Percentiles rank a stretch among this genome's conserved stretches.
Conservation (phyloP, 1,140 invertebrate species). For the Drosophila trapezifrons region DNA sequence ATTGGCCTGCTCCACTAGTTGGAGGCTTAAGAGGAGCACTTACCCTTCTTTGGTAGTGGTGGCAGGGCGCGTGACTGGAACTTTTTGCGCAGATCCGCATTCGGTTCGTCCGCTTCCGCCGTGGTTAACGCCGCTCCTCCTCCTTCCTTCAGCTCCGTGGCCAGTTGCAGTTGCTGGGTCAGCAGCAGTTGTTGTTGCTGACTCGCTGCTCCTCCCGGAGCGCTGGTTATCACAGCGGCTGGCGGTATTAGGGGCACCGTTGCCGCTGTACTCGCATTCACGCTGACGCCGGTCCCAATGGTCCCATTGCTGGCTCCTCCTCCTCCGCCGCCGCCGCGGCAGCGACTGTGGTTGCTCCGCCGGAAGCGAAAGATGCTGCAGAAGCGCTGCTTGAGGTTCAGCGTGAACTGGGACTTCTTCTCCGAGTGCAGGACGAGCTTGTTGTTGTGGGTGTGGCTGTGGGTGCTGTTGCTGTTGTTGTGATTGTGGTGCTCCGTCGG, state of each 20-base stretch:
- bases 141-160: conserved; percentile 27
- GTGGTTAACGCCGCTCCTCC: conserved; percentile 15
- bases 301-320: conserved; percentile 2
- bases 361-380: conserved; percentile 92
- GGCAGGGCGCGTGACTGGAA: conserved; percentile 89
- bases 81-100: conserved; percentile 84
- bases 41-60: conserved; percentile 88
- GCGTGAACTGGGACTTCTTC: conserved; percentile 83
- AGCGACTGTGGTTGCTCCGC: conserved; percentile 84
- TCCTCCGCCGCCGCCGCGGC: conserved; percentile 24
- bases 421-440: conserved; percentile 84
- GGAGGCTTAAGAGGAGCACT: too few species aligned
- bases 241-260: conserved; percentile 26
- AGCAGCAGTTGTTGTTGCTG: conserved; percentile 6
- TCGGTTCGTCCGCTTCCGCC: conserved; percentile 32
- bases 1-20: too few species aligned
- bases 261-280: conserved; percentile 14
- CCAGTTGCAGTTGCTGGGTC: conserved; percentile 2
- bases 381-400: conserved; percentile 93
- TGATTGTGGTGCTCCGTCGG: conserved; percentile 35
- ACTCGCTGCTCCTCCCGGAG: conserved; percentile 18
- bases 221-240: conserved; percentile 17
- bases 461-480: conserved; percentile 30
- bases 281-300: background rate
- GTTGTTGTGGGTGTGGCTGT: conserved; percentile 47